Evolutionary conservation across 2,888 invertebrate genomes (phyloP).

Genomic region (Xylota sylvarum): DNA sequence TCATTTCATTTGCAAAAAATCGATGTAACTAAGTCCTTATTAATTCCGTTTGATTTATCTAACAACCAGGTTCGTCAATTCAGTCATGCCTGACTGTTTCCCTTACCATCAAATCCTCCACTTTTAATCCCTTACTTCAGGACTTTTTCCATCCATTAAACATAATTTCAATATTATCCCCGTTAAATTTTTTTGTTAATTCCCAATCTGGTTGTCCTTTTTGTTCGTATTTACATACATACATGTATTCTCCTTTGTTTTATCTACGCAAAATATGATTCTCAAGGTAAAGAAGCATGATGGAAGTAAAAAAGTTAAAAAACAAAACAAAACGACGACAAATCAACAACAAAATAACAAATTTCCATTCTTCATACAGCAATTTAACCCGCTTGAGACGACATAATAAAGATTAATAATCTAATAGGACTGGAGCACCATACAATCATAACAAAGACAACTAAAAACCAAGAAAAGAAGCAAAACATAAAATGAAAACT

Average conservation of each 20-base stretch:
- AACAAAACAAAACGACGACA: conserved; percentile 17
- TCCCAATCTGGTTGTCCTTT: conserved; percentile 5
- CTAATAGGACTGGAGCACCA: conserved; percentile 33
- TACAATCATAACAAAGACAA: neutral
- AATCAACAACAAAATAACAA: no score
- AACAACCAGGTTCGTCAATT: neutral
- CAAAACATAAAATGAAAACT: conserved; percentile 20
- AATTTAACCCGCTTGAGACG: conserved; percentile 41
- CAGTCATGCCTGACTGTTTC: neutral
- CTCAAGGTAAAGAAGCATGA: neutral
- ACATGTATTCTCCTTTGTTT: neutral
- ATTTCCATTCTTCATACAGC: conserved; percentile 26
- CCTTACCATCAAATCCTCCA: neutral
- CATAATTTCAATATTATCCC: neutral
- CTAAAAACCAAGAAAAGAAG: neutral
- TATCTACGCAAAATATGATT: conserved; percentile 9
- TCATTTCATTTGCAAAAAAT: neutral
- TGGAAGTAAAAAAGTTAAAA: neutral
- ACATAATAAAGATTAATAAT: conserved; percentile 42
- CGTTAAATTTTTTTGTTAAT: neutral
- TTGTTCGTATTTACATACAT: neutral
- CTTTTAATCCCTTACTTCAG: neutral
- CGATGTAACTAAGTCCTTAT: neutral
- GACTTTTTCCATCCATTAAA: neutral
- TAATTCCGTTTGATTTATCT: neutral